Conservation (phyloP, 2,888 invertebrate genomes). For the Phanerotoma sp. region DNA sequence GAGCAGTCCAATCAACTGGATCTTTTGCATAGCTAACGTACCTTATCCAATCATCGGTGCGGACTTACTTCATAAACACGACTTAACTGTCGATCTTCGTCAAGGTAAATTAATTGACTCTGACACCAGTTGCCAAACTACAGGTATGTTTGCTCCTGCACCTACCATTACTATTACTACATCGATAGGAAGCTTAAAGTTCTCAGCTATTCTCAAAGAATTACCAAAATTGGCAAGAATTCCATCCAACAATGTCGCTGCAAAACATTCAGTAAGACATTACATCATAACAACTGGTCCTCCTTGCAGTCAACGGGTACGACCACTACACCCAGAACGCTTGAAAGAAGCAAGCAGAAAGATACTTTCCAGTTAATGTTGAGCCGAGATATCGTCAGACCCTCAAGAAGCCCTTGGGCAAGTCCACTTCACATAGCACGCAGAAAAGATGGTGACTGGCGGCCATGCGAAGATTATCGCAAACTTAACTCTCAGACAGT, state of each 20-base stretch:
- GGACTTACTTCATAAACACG: background rate
- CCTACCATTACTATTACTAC: background rate
- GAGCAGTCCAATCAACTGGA: conserved; percentile 1
- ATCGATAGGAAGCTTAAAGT: background rate
- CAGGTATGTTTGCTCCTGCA: background rate
- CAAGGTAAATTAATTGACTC: background rate
- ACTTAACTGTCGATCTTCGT: background rate
- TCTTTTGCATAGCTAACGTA: background rate
- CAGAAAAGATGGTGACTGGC: conserved; percentile 5
- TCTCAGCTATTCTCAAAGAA: background rate
- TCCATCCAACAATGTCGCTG: background rate
- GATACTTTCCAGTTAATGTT: background rate
- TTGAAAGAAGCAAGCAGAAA: conserved; percentile 2
- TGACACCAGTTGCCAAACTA: background rate
- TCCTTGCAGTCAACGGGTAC: background rate
- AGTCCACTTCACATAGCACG: conserved; percentile 6
- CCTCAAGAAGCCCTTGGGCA: conserved; percentile 7
- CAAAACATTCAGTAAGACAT: conserved; percentile 1
- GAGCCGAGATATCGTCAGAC: background rate
- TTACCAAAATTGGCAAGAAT: background rate
- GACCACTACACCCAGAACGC: background rate
- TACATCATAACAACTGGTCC: background rate
- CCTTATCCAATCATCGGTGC: background rate
- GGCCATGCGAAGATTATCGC: conserved; percentile 3
- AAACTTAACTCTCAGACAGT: background rate